These are phyloP conservation scores for Drosophila sturtevanti DNA, from an alignment of 1,140 invertebrate species.

Conservation along the genomic window DNA sequence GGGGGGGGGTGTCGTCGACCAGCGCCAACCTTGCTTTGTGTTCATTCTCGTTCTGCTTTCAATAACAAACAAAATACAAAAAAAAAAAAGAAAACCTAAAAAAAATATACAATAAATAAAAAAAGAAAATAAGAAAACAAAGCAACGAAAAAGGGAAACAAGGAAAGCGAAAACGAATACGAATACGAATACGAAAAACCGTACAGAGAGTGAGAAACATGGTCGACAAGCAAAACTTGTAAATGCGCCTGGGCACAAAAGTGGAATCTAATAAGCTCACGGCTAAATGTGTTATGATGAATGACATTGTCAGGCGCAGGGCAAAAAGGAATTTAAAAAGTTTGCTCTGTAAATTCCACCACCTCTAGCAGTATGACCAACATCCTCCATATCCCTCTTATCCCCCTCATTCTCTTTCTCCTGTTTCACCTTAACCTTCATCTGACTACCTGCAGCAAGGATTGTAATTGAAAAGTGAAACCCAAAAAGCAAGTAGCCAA, in stretches of 20 bases:
- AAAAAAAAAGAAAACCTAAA: constrained; percentile 12
- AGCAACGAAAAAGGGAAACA: background rate
- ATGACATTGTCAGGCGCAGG: constrained; percentile 76
- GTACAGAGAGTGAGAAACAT: constrained; percentile 40
- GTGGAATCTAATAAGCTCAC: constrained; percentile 80
- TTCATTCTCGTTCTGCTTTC: constrained; percentile 37
- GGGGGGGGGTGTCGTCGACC: background rate
- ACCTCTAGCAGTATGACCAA: background rate
- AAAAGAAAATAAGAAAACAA: constrained; percentile 28
- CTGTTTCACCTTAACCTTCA: too few species aligned
- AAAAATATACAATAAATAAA: constrained; percentile 1
- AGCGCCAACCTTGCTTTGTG: constrained; percentile 57
- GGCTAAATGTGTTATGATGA: constrained; percentile 81
- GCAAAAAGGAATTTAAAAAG: constrained; percentile 71
- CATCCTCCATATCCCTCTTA: too few species aligned
- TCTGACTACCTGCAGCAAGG: constrained; percentile 25
- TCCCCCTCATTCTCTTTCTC: too few species aligned
- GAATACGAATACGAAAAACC: constrained; percentile 11
- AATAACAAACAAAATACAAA: constrained; percentile 33
- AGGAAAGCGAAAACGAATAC: background rate
- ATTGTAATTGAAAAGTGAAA: constrained; percentile 72
- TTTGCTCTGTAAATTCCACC: constrained; percentile 16
- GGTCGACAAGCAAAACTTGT: constrained; percentile 62
- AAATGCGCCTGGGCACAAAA: constrained; percentile 76
- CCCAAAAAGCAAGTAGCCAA: constrained; percentile 12